phyloP scores from a whole-genome alignment of 2,113 vertebrate species.

The Toxotes chatareus region DNA sequence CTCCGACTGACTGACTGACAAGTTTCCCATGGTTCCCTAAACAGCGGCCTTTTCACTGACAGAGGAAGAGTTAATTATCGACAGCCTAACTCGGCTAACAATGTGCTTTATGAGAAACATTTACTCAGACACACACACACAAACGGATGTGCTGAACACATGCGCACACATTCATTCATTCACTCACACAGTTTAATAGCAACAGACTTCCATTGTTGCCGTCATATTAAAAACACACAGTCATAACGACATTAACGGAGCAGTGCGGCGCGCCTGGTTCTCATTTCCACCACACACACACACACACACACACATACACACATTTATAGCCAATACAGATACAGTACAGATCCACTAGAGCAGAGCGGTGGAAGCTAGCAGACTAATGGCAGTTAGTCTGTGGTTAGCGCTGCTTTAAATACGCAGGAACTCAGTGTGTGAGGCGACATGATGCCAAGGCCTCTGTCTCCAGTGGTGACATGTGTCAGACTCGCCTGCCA shows the following conservation, averaged over 20 bases:
- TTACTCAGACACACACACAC: conserved; percentile 56
- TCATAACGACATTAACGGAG: conserved; percentile 80
- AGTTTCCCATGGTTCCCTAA: conserved; percentile 69
- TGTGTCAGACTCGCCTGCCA: conserved; percentile 77
- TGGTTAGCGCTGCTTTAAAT: conserved; percentile 79
- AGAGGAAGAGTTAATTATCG: conserved; percentile 76
- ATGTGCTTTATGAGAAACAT: conserved; percentile 79
- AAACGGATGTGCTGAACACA: conserved; percentile 57
- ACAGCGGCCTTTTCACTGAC: conserved; percentile 75
- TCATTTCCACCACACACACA: conserved; percentile 77
- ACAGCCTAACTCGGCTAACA: conserved; percentile 64
- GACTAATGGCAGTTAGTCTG: conserved; percentile 81
- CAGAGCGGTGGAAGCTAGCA: conserved; percentile 73
- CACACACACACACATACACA: conserved; percentile 20
- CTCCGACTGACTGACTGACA: not conserved
- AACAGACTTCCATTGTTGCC: conserved; percentile 82
- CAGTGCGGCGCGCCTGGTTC: conserved; percentile 78
- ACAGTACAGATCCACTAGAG: conserved; percentile 70
- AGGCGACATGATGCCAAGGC: conserved; percentile 74
- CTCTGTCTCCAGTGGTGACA: conserved; percentile 80
- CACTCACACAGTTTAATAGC: conserved; percentile 67
- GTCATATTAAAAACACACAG: conserved; percentile 81
- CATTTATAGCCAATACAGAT: conserved; percentile 31
- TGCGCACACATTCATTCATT: conserved; percentile 45
- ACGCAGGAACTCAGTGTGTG: conserved; percentile 73